Conservation (phyloP, 2,888 invertebrate genomes). For the Smittia aterrima region DNA sequence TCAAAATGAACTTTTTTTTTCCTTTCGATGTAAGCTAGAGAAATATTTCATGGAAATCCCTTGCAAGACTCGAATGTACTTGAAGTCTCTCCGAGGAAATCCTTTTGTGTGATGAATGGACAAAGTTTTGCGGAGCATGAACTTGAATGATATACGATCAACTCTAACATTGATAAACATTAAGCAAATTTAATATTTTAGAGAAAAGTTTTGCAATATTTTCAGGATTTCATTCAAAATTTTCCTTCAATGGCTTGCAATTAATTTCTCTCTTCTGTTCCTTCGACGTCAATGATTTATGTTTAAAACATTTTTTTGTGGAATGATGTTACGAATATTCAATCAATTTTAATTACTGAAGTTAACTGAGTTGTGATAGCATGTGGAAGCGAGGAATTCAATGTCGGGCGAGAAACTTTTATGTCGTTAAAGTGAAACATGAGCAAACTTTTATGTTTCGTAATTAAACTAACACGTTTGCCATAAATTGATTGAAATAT, state of each 20-base stretch:
- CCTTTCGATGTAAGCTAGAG: neutral
- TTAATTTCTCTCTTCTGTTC: neutral
- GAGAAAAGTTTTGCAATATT: neutral
- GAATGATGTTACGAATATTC: neutral
- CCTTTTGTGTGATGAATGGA: constrained; percentile 14
- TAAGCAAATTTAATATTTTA: neutral
- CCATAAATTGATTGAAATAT: neutral
- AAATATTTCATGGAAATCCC: no score
- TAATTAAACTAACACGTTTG: constrained; percentile 2
- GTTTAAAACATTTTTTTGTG: no score
- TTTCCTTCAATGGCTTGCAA: neutral
- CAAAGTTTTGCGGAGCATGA: neutral
- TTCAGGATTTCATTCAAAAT: neutral
- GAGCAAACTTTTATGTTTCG: neutral
- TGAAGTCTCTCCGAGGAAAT: neutral
- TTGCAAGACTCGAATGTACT: neutral
- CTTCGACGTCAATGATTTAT: no score
- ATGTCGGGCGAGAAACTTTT: neutral
- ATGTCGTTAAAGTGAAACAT: neutral
- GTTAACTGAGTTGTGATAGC: neutral
- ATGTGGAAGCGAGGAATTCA: neutral
- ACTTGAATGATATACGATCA: neutral
- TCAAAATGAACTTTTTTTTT: neutral
- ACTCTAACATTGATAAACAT: neutral
- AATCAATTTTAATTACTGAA: constrained; percentile 1